Conservation (phyloP, 2,113 vertebrate genomes). For the Cyphomyrus discorhynchus region DNA sequence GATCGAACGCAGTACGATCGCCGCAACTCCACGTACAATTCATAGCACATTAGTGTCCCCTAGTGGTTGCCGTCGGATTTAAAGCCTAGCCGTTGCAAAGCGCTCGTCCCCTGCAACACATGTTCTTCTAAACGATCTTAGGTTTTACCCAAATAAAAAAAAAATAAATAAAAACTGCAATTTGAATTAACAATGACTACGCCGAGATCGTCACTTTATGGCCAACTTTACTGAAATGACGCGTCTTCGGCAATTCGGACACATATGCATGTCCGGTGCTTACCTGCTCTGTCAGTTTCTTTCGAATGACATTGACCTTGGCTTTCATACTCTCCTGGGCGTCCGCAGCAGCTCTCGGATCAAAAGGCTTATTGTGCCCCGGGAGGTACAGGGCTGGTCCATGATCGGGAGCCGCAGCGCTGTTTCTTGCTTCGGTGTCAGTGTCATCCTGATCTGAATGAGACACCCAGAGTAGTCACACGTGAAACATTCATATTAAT, state of each 20-base stretch:
- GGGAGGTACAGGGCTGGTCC: slow-evolving; percentile 57
- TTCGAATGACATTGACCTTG: slow-evolving; percentile 56
- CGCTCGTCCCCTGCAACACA: neutral
- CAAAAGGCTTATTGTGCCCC: slow-evolving; percentile 58
- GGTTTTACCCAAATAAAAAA: neutral
- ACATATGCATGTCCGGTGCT: slow-evolving; percentile 4
- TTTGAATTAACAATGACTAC: neutral
- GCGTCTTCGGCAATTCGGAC: neutral
- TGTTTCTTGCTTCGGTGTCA: slow-evolving; percentile 55
- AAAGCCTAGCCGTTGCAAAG: neutral
- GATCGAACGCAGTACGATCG: neutral
- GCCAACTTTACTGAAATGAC: neutral
- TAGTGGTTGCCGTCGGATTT: slow-evolving; percentile 31
- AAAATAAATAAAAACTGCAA: neutral
- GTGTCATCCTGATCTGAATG: slow-evolving; percentile 50
- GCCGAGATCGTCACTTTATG: neutral
- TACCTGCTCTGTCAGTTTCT: slow-evolving; percentile 73
- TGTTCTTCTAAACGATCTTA: neutral
- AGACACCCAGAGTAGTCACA: neutral
- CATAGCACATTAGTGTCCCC: slow-evolving; percentile 44
- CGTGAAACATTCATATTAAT: neutral
- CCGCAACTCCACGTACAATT: neutral
- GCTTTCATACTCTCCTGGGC: slow-evolving; percentile 71
- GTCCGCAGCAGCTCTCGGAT: slow-evolving; percentile 63
- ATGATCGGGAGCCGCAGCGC: slow-evolving; percentile 64